Evolutionary conservation across 2,888 invertebrate species (phyloP), one percentile per base, ranked within the genome.

Genomic region (Eubasilissa splendida): DNA sequence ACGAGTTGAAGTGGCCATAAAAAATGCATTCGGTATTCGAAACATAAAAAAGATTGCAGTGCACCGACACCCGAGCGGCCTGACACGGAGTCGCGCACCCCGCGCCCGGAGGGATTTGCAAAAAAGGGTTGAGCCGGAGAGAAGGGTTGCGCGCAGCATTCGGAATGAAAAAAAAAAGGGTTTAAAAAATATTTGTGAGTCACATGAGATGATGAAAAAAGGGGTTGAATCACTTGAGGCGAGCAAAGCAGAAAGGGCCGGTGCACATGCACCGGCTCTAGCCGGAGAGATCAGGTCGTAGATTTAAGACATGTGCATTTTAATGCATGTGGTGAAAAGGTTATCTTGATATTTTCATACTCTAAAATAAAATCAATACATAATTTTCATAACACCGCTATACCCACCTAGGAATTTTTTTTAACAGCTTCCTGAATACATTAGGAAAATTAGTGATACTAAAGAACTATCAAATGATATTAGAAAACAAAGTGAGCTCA

Each of bases 171-270:
- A 73, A 75, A 73, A 22, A 60, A 68, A 77, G 56, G 77, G 66
- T 68, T 77, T 68, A 50, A 73, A 73, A 73, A 73, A 73, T 56
- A 65, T 63, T 66, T 53, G 65, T 66, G 59, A 50, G 75, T 75
- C 75, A 75, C 50, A 54, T 66, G 65, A 60, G 56, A 52, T 14
- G 70, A 31, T 70, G 56, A 76, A 82, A 82, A 82, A 83, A 82
- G 82, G 22, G 83, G 83, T 80, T 82, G 82, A 83, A 76, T 82
- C 83, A 83, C 82, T 68, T 80, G 76, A 77, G 79, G 73, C 60
- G 63, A 22, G 14, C 31, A 42, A 59, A 52, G 71, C 31, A 53
- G 58, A 60, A n/a, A 31, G 7, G 12, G 65, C 63, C 11, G 63
- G 80, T 79, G 80, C 80, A 75, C 66, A 71, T 82, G 82, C 80